These are phyloP conservation scores for Pseudopipra pipra DNA, from an alignment of 2,113 vertebrate genomes.

Conservation along the genomic window DNA sequence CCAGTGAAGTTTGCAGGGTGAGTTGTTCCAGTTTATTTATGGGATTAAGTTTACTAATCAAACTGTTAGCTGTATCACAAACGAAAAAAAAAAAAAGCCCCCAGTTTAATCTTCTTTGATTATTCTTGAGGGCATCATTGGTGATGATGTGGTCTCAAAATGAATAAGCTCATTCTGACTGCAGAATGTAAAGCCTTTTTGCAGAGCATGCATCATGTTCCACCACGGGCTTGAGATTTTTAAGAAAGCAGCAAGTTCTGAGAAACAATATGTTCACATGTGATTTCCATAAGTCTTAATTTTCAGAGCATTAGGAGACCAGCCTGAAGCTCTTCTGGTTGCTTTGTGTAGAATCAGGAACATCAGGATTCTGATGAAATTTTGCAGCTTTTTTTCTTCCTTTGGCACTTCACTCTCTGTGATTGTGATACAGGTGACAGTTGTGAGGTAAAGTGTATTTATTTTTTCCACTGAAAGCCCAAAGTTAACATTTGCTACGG, in stretches of 20 bases:
- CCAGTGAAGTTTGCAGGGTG: constrained; percentile 1
- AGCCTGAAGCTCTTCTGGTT: constrained; percentile 39
- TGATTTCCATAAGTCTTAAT: constrained; percentile 29
- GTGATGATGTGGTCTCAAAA: constrained; percentile 13
- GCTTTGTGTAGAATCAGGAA: neutral
- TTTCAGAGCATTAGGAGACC: constrained; percentile 39
- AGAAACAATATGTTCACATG: neutral
- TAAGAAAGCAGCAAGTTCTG: neutral
- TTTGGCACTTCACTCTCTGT: neutral
- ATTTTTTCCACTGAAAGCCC: neutral
- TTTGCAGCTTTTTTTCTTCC: neutral
- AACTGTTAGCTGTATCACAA: neutral
- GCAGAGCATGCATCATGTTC: neutral
- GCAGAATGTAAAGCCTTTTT: neutral
- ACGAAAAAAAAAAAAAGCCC: neutral
- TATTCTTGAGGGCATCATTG: neutral
- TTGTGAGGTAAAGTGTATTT: neutral
- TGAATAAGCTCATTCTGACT: neutral
- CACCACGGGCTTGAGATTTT: neutral
- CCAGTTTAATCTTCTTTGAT: neutral
- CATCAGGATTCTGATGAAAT: constrained; percentile 26
- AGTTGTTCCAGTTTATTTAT: neutral
- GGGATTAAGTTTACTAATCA: constrained; percentile 19
- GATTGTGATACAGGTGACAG: neutral
- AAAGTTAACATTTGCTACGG: neutral